phyloP scores from a whole-genome alignment of 2,888 invertebrate species.

The Nemurella pictetii region DNA sequence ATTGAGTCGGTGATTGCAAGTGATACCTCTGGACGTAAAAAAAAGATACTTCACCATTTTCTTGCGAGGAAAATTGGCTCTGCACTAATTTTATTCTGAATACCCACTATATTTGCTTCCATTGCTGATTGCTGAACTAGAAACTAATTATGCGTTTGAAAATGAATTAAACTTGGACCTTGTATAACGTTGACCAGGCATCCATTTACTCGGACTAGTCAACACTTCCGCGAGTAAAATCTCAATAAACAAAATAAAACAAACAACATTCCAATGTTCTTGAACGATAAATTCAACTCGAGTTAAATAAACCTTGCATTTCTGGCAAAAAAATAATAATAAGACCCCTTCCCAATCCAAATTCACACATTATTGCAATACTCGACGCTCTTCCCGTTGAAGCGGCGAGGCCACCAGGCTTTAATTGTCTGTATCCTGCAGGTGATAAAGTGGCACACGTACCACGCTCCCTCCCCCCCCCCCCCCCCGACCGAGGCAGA shows the following conservation, averaged over 20 bases:
- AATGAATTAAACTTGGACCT: no score
- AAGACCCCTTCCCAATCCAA: neutral
- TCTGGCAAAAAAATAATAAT: neutral
- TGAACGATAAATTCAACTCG: neutral
- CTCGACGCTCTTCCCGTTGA: neutral
- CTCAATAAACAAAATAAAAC: neutral
- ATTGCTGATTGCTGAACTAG: no score
- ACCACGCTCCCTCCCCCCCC: no score
- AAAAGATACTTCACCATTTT: no score
- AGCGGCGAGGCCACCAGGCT: neutral
- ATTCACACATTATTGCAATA: neutral
- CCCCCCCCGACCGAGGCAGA: neutral
- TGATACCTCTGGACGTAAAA: neutral
- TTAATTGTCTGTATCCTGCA: neutral
- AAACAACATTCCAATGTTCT: neutral
- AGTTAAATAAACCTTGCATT: neutral
- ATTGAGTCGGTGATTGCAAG: neutral
- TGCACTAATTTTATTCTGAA: no score
- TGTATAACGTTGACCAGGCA: no score
- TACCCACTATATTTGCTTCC: no score
- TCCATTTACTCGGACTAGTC: no score
- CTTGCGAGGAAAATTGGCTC: no score
- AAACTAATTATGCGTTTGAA: no score
- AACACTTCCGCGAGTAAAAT: no score
- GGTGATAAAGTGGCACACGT: constrained; percentile 13